Percentiles rank a stretch among this genome's conserved stretches.
phyloP scores from a whole-genome alignment of 1,140 invertebrate species.

The Diorhabda elongata region DNA sequence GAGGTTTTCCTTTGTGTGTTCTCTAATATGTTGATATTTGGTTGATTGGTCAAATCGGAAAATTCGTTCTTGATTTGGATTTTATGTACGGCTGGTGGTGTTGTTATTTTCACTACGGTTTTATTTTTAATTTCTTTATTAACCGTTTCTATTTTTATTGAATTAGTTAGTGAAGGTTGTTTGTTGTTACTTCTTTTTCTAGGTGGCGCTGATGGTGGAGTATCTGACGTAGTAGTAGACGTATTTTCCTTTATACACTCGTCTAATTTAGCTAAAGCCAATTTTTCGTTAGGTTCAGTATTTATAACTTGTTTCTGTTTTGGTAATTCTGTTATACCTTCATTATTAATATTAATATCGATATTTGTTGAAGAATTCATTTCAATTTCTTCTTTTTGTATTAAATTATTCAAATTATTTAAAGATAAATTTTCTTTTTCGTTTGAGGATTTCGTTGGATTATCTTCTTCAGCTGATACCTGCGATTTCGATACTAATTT shows the following conservation, averaged over 20 bases:
- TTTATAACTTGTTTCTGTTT: not conserved
- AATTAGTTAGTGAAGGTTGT: conserved; percentile 26
- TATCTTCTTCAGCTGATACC: not conserved
- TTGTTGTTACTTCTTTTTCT: conserved; percentile 42
- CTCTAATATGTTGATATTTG: conserved; percentile 39
- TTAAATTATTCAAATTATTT: not conserved
- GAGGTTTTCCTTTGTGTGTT: conserved; percentile 63
- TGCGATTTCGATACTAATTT: not conserved
- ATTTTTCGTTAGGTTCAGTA: conserved; percentile 7
- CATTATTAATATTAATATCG: not conserved
- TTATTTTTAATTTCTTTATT: conserved; percentile 32
- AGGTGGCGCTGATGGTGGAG: conserved; percentile 39
- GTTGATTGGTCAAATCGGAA: conserved; percentile 26
- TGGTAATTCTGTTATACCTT: not conserved
- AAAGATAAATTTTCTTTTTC: not conserved
- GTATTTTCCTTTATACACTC: not conserved
- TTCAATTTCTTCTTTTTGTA: conserved; percentile 8
- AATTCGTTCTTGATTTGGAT: conserved; percentile 55
- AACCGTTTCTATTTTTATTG: conserved; percentile 25
- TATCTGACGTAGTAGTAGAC: not conserved
- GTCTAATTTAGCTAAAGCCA: conserved; percentile 5
- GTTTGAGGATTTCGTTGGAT: not conserved
- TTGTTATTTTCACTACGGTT: conserved; percentile 45
- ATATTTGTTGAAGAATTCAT: not conserved
- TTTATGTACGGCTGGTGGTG: conserved; percentile 52